A percentile compares a stretch with the other conserved stretches of the same genome.
Evolutionary conservation across 2,888 invertebrate genomes (phyloP).

Genomic region (Drosophila lacicola): DNA sequence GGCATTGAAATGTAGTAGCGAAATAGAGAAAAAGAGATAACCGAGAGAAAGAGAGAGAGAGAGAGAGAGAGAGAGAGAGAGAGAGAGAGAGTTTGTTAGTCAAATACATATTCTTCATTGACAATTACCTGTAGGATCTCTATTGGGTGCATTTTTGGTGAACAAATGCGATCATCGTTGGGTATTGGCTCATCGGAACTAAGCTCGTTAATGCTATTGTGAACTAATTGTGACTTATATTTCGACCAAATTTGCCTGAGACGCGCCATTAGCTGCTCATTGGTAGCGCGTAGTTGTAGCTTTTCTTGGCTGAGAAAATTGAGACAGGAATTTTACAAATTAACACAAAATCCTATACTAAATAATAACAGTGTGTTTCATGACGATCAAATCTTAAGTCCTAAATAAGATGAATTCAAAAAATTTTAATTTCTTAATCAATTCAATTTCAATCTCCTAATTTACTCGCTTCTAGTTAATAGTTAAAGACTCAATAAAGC

Average conservation of each 20-base stretch:
- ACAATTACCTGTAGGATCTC: constrained; percentile 60
- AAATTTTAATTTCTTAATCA: no score
- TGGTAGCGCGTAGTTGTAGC: constrained; percentile 82
- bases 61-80: constrained; percentile 41
- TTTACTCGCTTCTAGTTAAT: no score
- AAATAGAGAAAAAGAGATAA: constrained; percentile 26
- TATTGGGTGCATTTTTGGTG: constrained; percentile 46
- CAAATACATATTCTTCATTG: constrained; percentile 38
- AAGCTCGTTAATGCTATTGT: constrained; percentile 38
- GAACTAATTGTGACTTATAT: constrained; percentile 80
- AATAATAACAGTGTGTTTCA: no score
- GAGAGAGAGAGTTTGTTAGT: constrained; percentile 63
- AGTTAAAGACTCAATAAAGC: no score
- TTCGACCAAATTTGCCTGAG: constrained; percentile 84
- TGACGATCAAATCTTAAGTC: no score
- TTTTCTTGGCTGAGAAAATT: constrained; percentile 79
- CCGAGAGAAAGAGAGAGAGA: constrained; percentile 32
- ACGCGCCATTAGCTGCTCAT: constrained; percentile 84
- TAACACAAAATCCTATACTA: not conserved
- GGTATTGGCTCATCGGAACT: constrained; percentile 40
- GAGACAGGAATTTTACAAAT: constrained; percentile 12
- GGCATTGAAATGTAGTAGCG: constrained; percentile 25
- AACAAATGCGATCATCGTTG: constrained; percentile 75
- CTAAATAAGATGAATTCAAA: no score
- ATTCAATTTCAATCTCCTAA: no score